Evolutionary conservation across 2,888 invertebrate genomes (phyloP).

Genomic region (Liposcelis brunnea): DNA sequence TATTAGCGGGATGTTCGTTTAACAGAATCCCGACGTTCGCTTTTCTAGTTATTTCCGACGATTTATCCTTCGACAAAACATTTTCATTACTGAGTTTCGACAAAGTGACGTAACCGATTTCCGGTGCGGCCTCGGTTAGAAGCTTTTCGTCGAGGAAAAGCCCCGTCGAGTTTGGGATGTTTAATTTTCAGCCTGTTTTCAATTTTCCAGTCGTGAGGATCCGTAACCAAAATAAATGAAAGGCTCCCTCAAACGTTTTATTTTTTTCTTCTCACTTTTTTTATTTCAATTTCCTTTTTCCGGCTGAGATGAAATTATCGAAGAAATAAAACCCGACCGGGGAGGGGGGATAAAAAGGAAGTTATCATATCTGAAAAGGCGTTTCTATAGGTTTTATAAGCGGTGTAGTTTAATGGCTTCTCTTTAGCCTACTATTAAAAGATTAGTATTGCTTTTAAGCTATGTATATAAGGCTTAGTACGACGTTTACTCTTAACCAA

Average conservation of each 20-base stretch:
- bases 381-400: constrained; percentile 9
- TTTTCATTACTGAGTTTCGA: background rate
- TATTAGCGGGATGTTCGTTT: too few species aligned
- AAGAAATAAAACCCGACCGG: background rate
- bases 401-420: too few species aligned
- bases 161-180: constrained; percentile 9
- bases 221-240: constrained; percentile 4
- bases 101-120: background rate
- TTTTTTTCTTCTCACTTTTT: constrained; percentile 3
- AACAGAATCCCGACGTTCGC: too few species aligned
- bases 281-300: constrained; percentile 6
- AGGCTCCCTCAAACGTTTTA: background rate
- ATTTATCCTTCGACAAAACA: background rate
- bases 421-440: too few species aligned
- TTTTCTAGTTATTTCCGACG: too few species aligned
- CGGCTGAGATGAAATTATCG: constrained; percentile 7
- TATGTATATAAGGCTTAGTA: too few species aligned
- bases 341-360: background rate
- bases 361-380: background rate
- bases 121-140: constrained; percentile 9
- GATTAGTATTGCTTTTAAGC: too few species aligned
- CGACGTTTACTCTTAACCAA: too few species aligned
- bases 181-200: constrained; percentile 6
- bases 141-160: constrained; percentile 14
- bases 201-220: background rate